phyloP scores from a whole-genome alignment of 53 echinoderm and acorn worm genomes.

The Echinometra lucunter region DNA sequence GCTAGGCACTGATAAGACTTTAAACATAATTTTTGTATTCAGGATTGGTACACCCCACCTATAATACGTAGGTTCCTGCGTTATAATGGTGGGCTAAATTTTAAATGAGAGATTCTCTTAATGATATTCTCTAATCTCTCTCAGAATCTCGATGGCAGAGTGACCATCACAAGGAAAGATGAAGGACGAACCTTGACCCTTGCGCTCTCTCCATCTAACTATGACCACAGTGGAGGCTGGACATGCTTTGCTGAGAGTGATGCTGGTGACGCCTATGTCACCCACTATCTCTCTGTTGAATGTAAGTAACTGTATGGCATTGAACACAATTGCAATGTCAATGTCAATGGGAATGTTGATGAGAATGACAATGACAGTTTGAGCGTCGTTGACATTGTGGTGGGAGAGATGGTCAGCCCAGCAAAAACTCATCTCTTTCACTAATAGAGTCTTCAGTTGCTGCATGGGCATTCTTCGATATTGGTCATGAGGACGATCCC shows the following conservation, averaged over 20 bases:
- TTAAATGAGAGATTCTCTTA: neutral
- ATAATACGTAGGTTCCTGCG: too few species aligned
- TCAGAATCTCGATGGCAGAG: slow-evolving; percentile 39
- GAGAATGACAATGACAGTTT: too few species aligned
- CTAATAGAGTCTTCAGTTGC: too few species aligned
- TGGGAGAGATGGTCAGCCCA: too few species aligned
- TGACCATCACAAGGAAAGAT: neutral
- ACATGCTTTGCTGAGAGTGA: slow-evolving; percentile 87
- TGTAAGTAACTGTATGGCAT: slow-evolving; percentile 73
- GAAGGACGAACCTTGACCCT: slow-evolving; percentile 22
- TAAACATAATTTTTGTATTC: too few species aligned
- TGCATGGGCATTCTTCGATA: too few species aligned
- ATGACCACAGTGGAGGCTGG: slow-evolving; percentile 78
- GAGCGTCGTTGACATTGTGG: too few species aligned
- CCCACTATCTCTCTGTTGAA: slow-evolving; percentile 76
- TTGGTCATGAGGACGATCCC: too few species aligned
- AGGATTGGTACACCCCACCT: too few species aligned
- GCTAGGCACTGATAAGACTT: too few species aligned
- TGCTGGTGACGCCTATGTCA: slow-evolving; percentile 77
- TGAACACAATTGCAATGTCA: neutral
- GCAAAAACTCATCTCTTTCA: too few species aligned
- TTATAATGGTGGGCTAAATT: too few species aligned
- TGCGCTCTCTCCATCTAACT: neutral
- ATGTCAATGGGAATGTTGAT: neutral
- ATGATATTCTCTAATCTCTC: neutral